phyloP scores from a whole-genome alignment of 2,888 invertebrate species.

The Stramonita haemastoma region DNA sequence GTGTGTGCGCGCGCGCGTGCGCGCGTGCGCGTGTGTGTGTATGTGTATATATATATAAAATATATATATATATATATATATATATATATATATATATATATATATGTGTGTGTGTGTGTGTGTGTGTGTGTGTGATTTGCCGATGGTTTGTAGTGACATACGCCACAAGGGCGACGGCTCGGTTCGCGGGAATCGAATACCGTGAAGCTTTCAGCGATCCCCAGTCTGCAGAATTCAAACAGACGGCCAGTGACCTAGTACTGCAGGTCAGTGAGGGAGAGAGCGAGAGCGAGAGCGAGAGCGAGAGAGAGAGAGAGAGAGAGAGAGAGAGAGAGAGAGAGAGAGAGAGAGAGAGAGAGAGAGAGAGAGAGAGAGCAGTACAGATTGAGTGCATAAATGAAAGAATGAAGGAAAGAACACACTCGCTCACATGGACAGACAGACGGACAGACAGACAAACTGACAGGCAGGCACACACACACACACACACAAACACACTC shows the following conservation, averaged over 20 bases:
- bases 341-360: not conserved
- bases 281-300: not conserved
- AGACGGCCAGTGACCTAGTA: not conserved
- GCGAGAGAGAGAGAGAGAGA: not conserved
- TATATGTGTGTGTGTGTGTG: not conserved
- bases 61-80: too few relatives aligned
- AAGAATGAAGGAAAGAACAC: too few relatives aligned
- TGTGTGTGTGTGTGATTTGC: not conserved
- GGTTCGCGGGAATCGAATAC: not conserved
- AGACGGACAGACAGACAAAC: too few relatives aligned
- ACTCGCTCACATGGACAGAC: too few relatives aligned
- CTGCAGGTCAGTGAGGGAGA: not conserved
- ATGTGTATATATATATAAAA: too few relatives aligned
- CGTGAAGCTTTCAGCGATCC: not conserved
- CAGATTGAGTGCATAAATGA: too few relatives aligned
- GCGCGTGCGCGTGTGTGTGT: not conserved
- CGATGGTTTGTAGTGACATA: not conserved
- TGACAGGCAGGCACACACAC: too few relatives aligned
- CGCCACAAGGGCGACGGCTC: not conserved
- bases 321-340: not conserved
- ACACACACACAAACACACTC: not conserved
- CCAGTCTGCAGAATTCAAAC: not conserved
- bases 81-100: too few relatives aligned
- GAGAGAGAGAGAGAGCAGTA: not conserved
- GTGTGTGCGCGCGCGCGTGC: not conserved